Evolutionary conservation across 2,113 vertebrate species (phyloP), one percentile per base, ranked within the genome.

Genomic region (Fukomys damarensis): DNA sequence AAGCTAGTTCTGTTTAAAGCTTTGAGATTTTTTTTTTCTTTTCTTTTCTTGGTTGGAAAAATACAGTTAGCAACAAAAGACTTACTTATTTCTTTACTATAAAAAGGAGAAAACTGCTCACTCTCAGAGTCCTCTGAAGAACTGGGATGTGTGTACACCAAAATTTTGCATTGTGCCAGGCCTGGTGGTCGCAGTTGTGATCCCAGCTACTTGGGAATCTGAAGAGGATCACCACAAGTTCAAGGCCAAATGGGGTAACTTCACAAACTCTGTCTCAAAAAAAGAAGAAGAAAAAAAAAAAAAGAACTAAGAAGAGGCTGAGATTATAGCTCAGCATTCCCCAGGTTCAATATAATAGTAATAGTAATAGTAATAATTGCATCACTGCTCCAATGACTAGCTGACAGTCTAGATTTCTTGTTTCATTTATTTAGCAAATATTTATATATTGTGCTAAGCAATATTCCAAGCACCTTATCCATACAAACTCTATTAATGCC

Each of bases 1-100:
- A 91, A 86, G 95, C 28, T 35, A 12, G n/a, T 91, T 96, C 94
- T 94, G 92, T 83, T 97, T 94, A 96, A 95, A 97, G 68, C 83
- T 86, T 89, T 89, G 59, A 91, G 77, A 95, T 68, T 65, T 35
- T 72, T 35, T 58, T 59, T n/a, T n/a, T 83, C 11, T 70, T 41
- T 54, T 41, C 28, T 41, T 32, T 80, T 58, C 68, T 88, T 88
- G 59, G 43, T 58, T 91, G 63, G 41, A 58, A 95, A 91, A 86
- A 77, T 54, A 32, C 41, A 90, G 49, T 90, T n/a, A 81, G 52
- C 81, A 93, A 9, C 56, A 22, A 96, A 88, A 96, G 41, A 74
- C 7, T 58, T 82, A 61, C 30, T 95, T 89, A n/a, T 70, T 89
- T 93, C 76, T 92, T 97, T 89, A 95, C 61, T 83, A n/a, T 86